Base-by-base conservation (phyloP, 2,888 invertebrate genomes). In the Cerastoderma edule region DNA sequence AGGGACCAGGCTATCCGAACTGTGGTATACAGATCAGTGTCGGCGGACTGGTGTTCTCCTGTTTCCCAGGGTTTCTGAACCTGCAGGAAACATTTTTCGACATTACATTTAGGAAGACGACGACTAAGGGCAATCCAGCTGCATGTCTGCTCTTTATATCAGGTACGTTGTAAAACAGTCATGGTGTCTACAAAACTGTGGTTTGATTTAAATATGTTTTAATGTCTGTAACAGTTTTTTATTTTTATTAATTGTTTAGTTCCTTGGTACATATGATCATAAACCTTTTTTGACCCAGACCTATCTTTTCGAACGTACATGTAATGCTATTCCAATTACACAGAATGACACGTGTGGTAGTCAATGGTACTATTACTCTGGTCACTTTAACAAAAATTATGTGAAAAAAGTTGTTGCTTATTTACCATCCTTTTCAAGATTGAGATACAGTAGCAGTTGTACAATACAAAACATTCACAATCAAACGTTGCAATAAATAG, bases 131-230 rank as follows among this genome's bases (percentile, higher is more conserved):
- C 2, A 16, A 33, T 28, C 57, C 32, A 6, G 57, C 32, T 16
- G 32, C 57, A 16, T 57, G 57, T 32, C 22, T 57, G 57, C 30
- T 57, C 5, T 32, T 57, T n/a, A 19, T 32, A 33, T 32, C 57
- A 32, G 57, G 57, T 57, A n/a, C 32, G 33, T 13, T n/a, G 3
- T 56, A n/a, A n/a, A n/a, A n/a, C n/a, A n/a, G n/a, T n/a, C n/a
- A n/a, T 4, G 16, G 6, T 1, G 19, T 16, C 27, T 3, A n/a
- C 2, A 27, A 19, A 28, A 19, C 19, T 56, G 27, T 2, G 28
- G 2, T 24, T 22, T 24, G 10, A 13, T 2, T 53, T 24, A 53
- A 53, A 2, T 2, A n/a, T 24, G 1, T 24, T 1, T 8, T 2
- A 2, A 4, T 13, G 2, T 53, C 5, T 24, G 24, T 8, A 13